These are phyloP conservation scores for Otis tarda DNA, from an alignment of 2,113 vertebrate species.

Conservation along the genomic window DNA sequence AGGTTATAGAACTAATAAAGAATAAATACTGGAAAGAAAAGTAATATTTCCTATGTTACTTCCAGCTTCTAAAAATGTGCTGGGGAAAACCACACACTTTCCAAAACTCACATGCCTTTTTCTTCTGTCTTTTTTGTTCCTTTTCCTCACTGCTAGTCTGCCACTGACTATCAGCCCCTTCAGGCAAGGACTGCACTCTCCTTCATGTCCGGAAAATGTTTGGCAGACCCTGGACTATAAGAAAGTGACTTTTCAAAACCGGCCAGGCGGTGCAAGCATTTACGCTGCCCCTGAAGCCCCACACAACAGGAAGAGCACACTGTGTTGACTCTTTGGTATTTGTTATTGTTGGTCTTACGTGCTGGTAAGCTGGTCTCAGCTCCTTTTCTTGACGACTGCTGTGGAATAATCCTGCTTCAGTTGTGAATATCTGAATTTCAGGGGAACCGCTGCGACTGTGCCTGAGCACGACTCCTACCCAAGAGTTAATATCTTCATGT, in stretches of 20 bases:
- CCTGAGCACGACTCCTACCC: background rate
- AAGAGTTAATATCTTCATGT: background rate
- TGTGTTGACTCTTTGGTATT: background rate
- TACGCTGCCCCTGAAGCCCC: background rate
- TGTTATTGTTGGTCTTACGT: background rate
- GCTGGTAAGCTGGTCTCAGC: background rate
- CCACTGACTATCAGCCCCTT: background rate
- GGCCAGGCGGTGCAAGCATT: background rate
- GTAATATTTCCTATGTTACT: background rate
- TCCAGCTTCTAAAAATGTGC: background rate
- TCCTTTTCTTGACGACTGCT: background rate
- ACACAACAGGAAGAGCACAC: background rate
- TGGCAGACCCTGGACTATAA: background rate
- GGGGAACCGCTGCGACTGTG: background rate
- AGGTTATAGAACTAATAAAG: background rate
- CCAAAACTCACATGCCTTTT: background rate
- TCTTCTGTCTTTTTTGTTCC: background rate
- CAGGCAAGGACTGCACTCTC: background rate
- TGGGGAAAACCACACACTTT: background rate
- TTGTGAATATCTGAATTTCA: background rate
- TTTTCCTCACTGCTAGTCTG: background rate
- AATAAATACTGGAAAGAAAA: background rate
- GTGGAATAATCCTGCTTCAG: background rate
- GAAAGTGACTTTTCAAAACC: background rate
- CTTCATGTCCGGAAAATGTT: background rate